Conservation (phyloP, 2,888 invertebrate species). For the Hirtodrosophila cameraria region DNA sequence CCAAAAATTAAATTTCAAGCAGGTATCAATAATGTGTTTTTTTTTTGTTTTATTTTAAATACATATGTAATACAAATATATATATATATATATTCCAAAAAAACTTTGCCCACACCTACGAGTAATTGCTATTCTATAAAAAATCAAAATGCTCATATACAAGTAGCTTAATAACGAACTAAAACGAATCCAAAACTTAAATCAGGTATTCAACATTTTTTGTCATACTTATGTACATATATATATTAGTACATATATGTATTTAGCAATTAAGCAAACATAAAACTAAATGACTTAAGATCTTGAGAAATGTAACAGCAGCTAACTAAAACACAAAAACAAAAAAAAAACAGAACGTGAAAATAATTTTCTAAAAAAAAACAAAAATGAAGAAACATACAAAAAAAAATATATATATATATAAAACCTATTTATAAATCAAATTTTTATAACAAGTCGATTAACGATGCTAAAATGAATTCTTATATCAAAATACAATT, state of each 20-base stretch:
- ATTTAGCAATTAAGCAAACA: constrained; percentile 54
- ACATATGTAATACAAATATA: constrained; percentile 19
- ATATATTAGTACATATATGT: constrained; percentile 26
- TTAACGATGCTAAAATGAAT: constrained; percentile 60
- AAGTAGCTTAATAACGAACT: constrained; percentile 61
- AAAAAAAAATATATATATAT: neutral
- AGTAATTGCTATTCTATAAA: constrained; percentile 9
- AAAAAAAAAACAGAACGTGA: too few relatives aligned
- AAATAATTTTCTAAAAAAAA: constrained; percentile 32
- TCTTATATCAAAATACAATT: constrained; percentile 80
- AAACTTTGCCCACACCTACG: constrained; percentile 30
- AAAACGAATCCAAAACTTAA: constrained; percentile 78
- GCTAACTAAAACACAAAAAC: constrained; percentile 33
- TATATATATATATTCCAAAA: constrained; percentile 56
- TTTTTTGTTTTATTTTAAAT: constrained; percentile 26
- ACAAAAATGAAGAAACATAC: constrained; percentile 10
- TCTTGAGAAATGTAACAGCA: constrained; percentile 26
- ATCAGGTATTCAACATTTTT: constrained; percentile 75
- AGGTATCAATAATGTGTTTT: constrained; percentile 61
- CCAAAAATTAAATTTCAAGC: constrained; percentile 63
- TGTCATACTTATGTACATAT: constrained; percentile 50
- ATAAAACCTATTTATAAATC: constrained; percentile 51
- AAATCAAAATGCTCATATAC: constrained; percentile 64
- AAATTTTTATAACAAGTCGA: constrained; percentile 59
- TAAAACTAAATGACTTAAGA: constrained; percentile 27